Conservation (phyloP, 1,140 invertebrate genomes). For the Drosophila santomea region DNA sequence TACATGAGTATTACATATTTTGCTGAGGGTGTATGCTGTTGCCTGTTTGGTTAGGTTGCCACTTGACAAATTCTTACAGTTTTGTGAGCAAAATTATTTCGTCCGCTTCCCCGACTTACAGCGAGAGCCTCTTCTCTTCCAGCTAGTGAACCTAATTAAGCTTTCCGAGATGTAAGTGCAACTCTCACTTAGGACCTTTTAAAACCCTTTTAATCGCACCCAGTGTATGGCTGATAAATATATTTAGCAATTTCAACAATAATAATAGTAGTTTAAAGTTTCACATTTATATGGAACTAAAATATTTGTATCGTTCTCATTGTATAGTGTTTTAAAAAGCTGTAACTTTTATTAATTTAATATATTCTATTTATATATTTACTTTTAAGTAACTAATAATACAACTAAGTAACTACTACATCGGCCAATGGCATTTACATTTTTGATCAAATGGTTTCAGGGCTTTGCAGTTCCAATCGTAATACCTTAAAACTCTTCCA, state of each 20-base stretch:
- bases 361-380: too few relatives aligned
- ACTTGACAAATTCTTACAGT: constrained; percentile 80
- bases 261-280: too few relatives aligned
- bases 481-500: constrained; percentile 14
- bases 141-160: constrained; percentile 48
- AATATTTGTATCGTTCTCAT: too few relatives aligned
- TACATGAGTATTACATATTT: constrained; percentile 30
- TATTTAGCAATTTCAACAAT: too few relatives aligned
- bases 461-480: constrained; percentile 17
- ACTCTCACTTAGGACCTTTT: neutral
- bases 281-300: too few relatives aligned
- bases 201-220: neutral
- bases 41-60: constrained; percentile 56
- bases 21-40: constrained; percentile 25
- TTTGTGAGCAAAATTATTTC: constrained; percentile 66
- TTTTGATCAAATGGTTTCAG: neutral
- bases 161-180: constrained; percentile 13
- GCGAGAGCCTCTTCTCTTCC: constrained; percentile 35
- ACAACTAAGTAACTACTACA: too few relatives aligned
- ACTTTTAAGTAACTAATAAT: too few relatives aligned
- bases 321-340: too few relatives aligned
- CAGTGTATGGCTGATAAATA: neutral
- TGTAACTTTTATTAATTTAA: too few relatives aligned
- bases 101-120: constrained; percentile 39
- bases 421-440: neutral